These are phyloP conservation scores for Pyrocephalus nanus DNA, from an alignment of 2,797 vertebrate species.

Conservation along the genomic window DNA sequence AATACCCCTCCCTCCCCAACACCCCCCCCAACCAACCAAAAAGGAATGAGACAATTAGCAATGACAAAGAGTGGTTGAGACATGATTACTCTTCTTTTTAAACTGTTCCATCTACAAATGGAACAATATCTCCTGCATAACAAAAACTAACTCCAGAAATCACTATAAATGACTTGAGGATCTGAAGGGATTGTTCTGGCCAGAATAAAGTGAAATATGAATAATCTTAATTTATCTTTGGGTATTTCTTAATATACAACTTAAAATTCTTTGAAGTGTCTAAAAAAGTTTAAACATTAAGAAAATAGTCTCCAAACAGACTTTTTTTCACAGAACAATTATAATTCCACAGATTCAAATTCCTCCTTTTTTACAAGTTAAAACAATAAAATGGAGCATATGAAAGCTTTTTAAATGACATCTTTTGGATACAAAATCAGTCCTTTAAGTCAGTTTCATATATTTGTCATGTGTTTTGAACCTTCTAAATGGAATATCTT, in stretches of 20 bases:
- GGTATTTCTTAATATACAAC: not conserved
- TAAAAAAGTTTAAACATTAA: slow-evolving; percentile 36
- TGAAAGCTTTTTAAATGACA: slow-evolving; percentile 57
- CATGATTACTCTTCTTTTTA: not conserved
- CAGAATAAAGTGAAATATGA: slow-evolving; percentile 31
- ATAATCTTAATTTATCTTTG: slow-evolving; percentile 21
- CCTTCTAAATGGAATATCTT: slow-evolving; percentile 38
- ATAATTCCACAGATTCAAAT: slow-evolving; percentile 55
- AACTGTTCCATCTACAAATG: not conserved
- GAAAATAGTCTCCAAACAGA: not conserved
- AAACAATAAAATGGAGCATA: slow-evolving; percentile 63
- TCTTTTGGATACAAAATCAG: slow-evolving; percentile 27
- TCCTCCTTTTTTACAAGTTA: slow-evolving; percentile 32
- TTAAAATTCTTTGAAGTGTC: slow-evolving; percentile 11
- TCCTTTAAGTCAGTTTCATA: slow-evolving; percentile 11
- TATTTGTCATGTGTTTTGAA: slow-evolving; percentile 41
- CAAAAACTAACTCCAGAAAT: not conserved
- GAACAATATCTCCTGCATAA: not conserved
- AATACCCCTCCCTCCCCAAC: too few species aligned
- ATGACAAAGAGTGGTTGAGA: not conserved
- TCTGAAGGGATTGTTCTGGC: not conserved
- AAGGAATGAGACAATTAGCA: not conserved
- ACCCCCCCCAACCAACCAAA: not conserved
- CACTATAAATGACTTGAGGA: not conserved
- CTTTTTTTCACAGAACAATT: slow-evolving; percentile 46